These are phyloP conservation scores for Mercenaria mercenaria DNA, from an alignment of 1,140 invertebrate species.

Conservation along the genomic window DNA sequence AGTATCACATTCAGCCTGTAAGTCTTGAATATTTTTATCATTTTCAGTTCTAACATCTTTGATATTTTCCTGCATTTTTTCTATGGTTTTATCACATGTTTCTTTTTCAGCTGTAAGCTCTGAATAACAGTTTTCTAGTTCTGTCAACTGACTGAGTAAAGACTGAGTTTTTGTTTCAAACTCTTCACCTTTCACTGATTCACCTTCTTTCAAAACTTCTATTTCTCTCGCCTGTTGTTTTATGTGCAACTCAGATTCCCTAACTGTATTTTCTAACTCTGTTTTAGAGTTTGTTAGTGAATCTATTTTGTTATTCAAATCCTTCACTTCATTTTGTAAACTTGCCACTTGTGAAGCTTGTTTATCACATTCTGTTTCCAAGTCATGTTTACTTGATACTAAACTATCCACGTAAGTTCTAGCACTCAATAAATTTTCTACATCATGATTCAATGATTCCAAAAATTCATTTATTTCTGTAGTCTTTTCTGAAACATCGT, in stretches of 20 bases:
- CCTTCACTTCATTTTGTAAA: not conserved
- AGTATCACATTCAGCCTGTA: not conserved
- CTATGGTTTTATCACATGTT: not conserved
- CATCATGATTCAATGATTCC: not conserved
- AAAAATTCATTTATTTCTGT: slow-evolving; percentile 1
- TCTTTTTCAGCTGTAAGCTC: slow-evolving; percentile 25
- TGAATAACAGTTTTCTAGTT: slow-evolving; percentile 39
- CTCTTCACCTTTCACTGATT: slow-evolving; percentile 34
- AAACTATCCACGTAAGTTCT: slow-evolving; percentile 1
- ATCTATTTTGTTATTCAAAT: not conserved
- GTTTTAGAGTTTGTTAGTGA: not conserved
- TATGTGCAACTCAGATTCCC: slow-evolving; percentile 11
- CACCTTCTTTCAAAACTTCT: slow-evolving; percentile 35
- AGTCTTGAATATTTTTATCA: not conserved
- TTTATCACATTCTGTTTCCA: slow-evolving; percentile 2
- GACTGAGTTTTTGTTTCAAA: slow-evolving; percentile 51
- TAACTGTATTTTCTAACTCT: not conserved
- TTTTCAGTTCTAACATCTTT: not conserved
- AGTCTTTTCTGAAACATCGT: not conserved
- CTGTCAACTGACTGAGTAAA: slow-evolving; percentile 33
- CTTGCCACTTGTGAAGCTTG: not conserved
- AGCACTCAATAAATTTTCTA: not conserved
- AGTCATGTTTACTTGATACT: not conserved
- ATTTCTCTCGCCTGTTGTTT: slow-evolving; percentile 56
- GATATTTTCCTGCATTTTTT: not conserved